A percentile compares a stretch with the other conserved stretches of the same genome.
Evolutionary conservation across 2,888 invertebrate species (phyloP).

Genomic region (Andrena haemorrhoa): DNA sequence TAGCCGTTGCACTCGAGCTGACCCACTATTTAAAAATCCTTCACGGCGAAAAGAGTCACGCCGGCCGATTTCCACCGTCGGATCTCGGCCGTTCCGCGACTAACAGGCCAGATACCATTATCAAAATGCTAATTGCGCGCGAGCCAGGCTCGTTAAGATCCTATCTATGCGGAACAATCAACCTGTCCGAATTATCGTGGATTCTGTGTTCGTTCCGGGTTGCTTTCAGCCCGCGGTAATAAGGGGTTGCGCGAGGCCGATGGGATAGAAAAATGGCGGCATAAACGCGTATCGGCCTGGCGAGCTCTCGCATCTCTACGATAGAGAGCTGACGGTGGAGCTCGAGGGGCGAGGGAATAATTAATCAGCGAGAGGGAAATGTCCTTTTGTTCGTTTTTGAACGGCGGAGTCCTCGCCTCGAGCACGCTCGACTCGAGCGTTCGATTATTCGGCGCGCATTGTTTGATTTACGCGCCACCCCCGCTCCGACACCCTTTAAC

Average conservation of each 20-base stretch:
- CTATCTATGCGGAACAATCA: conserved; percentile 46
- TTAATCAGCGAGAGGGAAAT: conserved; percentile 42
- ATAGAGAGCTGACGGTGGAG: background rate
- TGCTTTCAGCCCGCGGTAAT: conserved; percentile 14
- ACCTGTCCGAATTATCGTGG: conserved; percentile 38
- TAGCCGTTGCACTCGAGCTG: background rate
- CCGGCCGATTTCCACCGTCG: background rate
- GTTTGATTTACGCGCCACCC: conserved; percentile 50
- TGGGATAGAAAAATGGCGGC: conserved; percentile 5
- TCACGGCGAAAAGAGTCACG: background rate
- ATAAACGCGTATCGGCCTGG: conserved; percentile 6
- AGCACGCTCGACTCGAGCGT: conserved; percentile 54
- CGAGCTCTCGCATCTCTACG: background rate
- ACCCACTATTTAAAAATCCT: background rate
- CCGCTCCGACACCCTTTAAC: conserved; percentile 51
- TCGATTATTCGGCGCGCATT: conserved; percentile 60
- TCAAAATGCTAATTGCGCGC: conserved; percentile 47
- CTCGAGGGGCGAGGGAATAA: conserved; percentile 39
- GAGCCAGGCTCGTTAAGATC: conserved; percentile 6
- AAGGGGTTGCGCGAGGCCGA: background rate
- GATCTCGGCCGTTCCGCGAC: conserved; percentile 11
- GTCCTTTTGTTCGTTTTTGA: conserved; percentile 48
- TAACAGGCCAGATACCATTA: conserved; percentile 29
- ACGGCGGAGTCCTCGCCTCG: conserved; percentile 34
- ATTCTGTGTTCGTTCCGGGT: conserved; percentile 6